phyloP scores from a whole-genome alignment of 1,140 invertebrate species.

The Physella acuta region DNA sequence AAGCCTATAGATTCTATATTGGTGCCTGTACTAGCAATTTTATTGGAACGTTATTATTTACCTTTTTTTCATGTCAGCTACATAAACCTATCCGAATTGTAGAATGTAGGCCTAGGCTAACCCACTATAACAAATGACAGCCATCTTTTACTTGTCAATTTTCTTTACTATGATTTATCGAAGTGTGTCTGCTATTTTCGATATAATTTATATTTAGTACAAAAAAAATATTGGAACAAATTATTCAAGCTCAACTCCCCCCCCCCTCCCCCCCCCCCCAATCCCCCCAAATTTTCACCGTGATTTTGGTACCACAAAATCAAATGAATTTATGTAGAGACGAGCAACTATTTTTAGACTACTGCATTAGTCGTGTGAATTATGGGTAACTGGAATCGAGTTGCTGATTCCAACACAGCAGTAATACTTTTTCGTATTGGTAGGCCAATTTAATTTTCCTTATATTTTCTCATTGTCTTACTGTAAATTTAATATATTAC shows the following conservation, averaged over 20 bases:
- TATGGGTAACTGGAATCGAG: not conserved
- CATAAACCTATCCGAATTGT: not conserved
- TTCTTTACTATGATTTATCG: not conserved
- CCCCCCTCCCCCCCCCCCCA: not conserved
- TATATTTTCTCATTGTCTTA: not conserved
- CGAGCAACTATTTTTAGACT: slow-evolving; percentile 10
- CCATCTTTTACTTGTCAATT: not conserved
- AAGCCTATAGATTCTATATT: too few relatives aligned
- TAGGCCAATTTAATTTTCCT: not conserved
- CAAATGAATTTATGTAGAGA: not conserved
- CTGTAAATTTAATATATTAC: not conserved
- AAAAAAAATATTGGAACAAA: not conserved
- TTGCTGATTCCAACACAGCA: not conserved
- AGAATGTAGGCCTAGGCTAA: not conserved
- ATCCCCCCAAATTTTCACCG: not conserved
- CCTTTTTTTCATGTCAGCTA: not conserved
- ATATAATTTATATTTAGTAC: not conserved
- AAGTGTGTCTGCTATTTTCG: not conserved
- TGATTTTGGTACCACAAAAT: not conserved
- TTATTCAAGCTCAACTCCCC: not conserved
- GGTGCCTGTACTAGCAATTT: too few relatives aligned
- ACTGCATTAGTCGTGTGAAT: slow-evolving; percentile 12
- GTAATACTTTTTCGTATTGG: not conserved
- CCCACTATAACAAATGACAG: not conserved
- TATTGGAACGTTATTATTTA: not conserved